Percentiles rank a stretch among this genome's conserved stretches.
Evolutionary conservation across 2,113 vertebrate genomes (phyloP).

Genomic region (Mixornis gularis): DNA sequence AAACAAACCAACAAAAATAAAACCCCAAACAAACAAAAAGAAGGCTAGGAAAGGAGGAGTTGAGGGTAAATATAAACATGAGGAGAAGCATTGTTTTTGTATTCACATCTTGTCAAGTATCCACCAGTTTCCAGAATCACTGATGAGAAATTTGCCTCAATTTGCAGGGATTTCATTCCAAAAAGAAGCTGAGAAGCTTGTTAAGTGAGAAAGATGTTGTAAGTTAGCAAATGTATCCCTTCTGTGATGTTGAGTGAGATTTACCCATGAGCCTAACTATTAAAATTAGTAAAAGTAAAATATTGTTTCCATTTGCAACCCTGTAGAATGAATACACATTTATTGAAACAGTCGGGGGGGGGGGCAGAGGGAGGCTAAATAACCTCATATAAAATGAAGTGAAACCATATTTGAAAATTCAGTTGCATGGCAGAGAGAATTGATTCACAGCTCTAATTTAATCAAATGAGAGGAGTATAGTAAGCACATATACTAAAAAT

Average conservation of each 20-base stretch:
- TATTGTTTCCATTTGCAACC: not conserved
- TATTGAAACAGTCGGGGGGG: not conserved
- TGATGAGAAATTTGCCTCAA: not conserved
- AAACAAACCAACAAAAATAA: no score
- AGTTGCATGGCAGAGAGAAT: not conserved
- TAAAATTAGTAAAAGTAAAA: constrained; percentile 21
- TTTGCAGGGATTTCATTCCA: not conserved
- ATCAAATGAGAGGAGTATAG: not conserved
- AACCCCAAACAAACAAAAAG: not conserved
- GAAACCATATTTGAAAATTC: constrained; percentile 1
- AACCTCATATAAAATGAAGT: constrained; percentile 2
- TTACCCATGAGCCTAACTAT: not conserved
- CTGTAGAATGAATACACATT: not conserved
- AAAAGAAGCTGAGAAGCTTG: not conserved
- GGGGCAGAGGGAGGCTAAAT: not conserved
- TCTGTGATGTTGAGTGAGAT: not conserved
- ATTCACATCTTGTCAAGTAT: not conserved
- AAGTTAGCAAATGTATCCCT: not conserved
- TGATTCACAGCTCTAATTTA: constrained; percentile 19
- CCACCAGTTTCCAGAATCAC: not conserved
- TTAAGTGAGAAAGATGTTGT: not conserved
- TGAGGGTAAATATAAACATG: not conserved
- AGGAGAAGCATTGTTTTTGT: not conserved
- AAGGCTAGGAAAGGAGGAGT: not conserved
- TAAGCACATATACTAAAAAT: constrained; percentile 39